phyloP scores from a whole-genome alignment of 2,888 invertebrate species.

The Osmoderma eremita region DNA sequence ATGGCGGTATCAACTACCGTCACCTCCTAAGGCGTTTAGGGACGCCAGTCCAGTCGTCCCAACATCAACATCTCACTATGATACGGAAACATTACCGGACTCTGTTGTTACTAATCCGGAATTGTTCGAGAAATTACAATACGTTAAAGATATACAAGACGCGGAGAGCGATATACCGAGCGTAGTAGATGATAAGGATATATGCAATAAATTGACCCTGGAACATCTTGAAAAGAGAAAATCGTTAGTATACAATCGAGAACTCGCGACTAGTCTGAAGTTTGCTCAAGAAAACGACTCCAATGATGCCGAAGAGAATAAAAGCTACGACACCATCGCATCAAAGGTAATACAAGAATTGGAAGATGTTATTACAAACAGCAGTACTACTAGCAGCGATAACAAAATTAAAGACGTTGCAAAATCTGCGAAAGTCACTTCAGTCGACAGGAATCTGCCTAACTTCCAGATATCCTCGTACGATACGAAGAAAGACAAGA shows the following conservation, averaged over 20 bases:
- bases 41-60: constrained; percentile 60
- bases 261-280: constrained; percentile 62
- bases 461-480: constrained; percentile 64
- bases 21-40: constrained; percentile 69
- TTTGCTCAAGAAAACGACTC: constrained; percentile 51
- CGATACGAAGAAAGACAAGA: constrained; percentile 59
- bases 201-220: constrained; percentile 59
- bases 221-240: constrained; percentile 62
- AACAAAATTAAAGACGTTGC: neutral
- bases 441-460: constrained; percentile 55
- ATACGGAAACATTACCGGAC: constrained; percentile 54
- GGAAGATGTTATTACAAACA: constrained; percentile 51
- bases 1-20: constrained; percentile 71
- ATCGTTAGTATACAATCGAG: constrained; percentile 62
- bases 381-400: constrained; percentile 13
- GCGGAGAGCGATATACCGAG: constrained; percentile 50
- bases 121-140: constrained; percentile 60
- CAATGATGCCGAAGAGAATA: constrained; percentile 41
- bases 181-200: constrained; percentile 51
- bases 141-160: constrained; percentile 55
- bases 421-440: neutral
- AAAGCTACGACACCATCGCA: constrained; percentile 45
- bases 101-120: constrained; percentile 62
- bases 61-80: constrained; percentile 51
- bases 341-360: constrained; percentile 52